A percentile compares a stretch with the other conserved stretches of the same genome.
phyloP scores from a whole-genome alignment of 2,797 vertebrate species.

The Syngnathus acus region DNA sequence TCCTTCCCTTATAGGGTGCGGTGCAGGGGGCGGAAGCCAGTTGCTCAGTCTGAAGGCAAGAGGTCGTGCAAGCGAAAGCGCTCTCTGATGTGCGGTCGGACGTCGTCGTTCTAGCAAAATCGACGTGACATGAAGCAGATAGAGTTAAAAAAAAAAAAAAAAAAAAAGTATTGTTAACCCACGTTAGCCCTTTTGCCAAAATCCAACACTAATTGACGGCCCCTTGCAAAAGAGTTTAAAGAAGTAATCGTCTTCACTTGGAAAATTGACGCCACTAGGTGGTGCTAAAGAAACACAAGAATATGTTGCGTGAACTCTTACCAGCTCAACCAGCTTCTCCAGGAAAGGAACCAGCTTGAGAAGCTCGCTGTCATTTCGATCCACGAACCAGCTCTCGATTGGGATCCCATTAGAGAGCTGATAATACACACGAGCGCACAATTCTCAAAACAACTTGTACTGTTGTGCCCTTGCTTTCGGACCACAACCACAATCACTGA shows the following conservation, averaged over 20 bases:
- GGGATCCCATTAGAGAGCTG: constrained; percentile 98
- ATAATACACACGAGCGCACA: no score
- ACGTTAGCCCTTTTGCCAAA: neutral
- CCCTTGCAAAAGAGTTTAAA: no score
- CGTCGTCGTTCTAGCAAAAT: constrained; percentile 87
- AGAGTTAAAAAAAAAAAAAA: no score
- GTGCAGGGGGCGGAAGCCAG: neutral
- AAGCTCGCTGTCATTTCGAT: constrained; percentile 97
- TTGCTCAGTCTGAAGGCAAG: constrained; percentile 69
- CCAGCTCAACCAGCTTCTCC: constrained; percentile 97
- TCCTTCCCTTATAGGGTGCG: constrained; percentile 19
- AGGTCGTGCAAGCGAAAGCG: constrained; percentile 96
- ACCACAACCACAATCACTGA: neutral
- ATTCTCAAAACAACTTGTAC: no score
- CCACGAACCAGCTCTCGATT: constrained; percentile 99
- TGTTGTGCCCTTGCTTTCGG: neutral
- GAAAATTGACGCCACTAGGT: no score
- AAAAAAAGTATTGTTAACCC: neutral
- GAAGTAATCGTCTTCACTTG: no score
- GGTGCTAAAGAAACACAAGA: neutral
- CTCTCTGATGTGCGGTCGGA: constrained; percentile 92
- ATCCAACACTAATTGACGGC: no score
- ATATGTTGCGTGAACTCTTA: constrained; percentile 40
- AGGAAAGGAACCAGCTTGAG: constrained; percentile 97
- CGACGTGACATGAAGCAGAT: neutral